Evolutionary conservation across 1,140 invertebrate genomes (phyloP).

Genomic region (Drosophila micromelanica): DNA sequence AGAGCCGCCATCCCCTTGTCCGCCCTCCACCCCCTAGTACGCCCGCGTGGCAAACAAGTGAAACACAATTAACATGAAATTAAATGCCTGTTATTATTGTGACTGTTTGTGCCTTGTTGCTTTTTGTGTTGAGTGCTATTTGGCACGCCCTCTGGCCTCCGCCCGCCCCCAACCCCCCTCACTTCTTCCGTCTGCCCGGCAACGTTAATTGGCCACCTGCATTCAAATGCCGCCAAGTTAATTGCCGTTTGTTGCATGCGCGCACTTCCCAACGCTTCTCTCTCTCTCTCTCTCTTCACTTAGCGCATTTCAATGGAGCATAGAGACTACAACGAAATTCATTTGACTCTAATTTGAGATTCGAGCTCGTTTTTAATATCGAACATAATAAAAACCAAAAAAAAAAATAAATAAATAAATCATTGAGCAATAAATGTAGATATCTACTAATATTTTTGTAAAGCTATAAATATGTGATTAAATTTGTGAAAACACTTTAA

Average conservation of each 20-base stretch:
- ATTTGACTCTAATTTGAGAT: background rate
- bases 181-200: background rate
- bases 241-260: slow-evolving; percentile 14
- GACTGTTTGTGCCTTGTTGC: slow-evolving; percentile 31
- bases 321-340: background rate
- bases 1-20: no score
- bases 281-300: background rate
- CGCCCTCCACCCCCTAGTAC: background rate
- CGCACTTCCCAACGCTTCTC: background rate
- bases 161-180: background rate
- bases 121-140: slow-evolving; percentile 9
- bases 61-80: slow-evolving; percentile 77
- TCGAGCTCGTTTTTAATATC: no score
- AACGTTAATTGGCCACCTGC: slow-evolving; percentile 22
- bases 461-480: no score
- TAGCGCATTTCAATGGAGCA: background rate
- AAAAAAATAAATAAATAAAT: no score
- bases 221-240: slow-evolving; percentile 14
- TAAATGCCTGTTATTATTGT: slow-evolving; percentile 69
- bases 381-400: no score
- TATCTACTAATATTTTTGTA: no score
- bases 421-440: no score
- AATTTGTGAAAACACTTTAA: no score
- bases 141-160: background rate
- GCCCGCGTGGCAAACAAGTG: slow-evolving; percentile 18